These are phyloP conservation scores for Neuroterus valhalla DNA, from an alignment of 1,140 invertebrate species.

Conservation along the genomic window DNA sequence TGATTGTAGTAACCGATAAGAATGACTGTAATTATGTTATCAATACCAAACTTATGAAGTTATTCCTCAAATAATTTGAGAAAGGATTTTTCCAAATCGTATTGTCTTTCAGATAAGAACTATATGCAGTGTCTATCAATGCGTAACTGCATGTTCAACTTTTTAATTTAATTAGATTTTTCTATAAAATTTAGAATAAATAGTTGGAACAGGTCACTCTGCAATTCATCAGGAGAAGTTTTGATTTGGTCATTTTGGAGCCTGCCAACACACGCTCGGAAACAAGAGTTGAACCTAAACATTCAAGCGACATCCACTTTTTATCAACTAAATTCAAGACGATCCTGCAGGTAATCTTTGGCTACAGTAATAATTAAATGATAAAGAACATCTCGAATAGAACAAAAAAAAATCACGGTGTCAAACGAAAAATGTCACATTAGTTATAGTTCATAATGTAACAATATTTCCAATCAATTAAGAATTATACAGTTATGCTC, in stretches of 20 bases:
- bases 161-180: too few species aligned
- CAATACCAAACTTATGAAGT: too few species aligned
- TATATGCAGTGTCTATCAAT: too few species aligned
- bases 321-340: conserved; percentile 49
- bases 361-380: conserved; percentile 56
- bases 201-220: background rate
- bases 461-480: background rate
- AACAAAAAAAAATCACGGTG: too few species aligned
- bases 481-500: background rate
- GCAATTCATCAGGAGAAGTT: background rate
- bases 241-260: background rate
- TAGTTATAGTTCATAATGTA: background rate
- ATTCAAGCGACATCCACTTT: background rate
- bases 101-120: too few species aligned
- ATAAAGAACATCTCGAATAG: too few species aligned
- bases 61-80: too few species aligned
- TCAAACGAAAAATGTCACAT: too few species aligned
- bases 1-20: too few species aligned
- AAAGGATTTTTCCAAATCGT: too few species aligned
- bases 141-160: too few species aligned
- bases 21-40: too few species aligned
- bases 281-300: background rate
- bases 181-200: background rate
- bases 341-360: conserved; percentile 66
- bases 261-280: background rate